These are phyloP conservation scores for Zoanthus gigantus DNA, from an alignment of 92 coral and sea anemone genomes.

Conservation along the genomic window DNA sequence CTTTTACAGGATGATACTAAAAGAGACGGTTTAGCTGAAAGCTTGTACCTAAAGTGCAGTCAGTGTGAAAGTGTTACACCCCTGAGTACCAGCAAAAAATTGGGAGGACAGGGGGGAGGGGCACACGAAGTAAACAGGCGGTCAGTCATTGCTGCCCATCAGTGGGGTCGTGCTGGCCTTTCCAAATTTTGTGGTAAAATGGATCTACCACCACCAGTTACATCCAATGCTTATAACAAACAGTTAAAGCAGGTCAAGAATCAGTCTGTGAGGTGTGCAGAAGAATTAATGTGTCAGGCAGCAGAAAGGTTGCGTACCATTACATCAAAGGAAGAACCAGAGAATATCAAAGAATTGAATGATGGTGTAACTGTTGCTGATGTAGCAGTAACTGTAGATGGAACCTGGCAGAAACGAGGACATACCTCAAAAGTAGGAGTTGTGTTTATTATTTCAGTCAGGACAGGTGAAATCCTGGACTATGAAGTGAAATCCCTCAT, in stretches of 20 bases:
- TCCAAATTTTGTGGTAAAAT: constrained; percentile 66
- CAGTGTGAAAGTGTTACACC: constrained; percentile 45
- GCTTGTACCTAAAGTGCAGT: constrained; percentile 59
- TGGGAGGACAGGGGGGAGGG: constrained; percentile 72
- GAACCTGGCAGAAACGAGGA: too few species aligned
- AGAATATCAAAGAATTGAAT: constrained; percentile 28
- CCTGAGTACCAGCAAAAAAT: constrained; percentile 57
- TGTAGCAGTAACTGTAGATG: constrained; percentile 15
- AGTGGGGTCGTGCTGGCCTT: constrained; percentile 63
- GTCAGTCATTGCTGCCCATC: constrained; percentile 61
- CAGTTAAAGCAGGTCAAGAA: constrained; percentile 52
- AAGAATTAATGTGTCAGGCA: constrained; percentile 44
- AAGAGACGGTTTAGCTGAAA: constrained; percentile 73
- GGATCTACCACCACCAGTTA: constrained; percentile 59
- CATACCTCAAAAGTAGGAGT: constrained; percentile 8
- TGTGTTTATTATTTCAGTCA: constrained; percentile 47
- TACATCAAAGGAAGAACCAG: constrained; percentile 49
- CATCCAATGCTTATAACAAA: constrained; percentile 42
- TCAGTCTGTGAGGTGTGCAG: constrained; percentile 42
- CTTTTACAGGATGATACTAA: constrained; percentile 54
- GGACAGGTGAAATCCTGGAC: constrained; percentile 45
- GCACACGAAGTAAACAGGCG: constrained; percentile 72
- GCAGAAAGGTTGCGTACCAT: constrained; percentile 48
- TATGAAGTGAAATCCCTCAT: constrained; percentile 54
- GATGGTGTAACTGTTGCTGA: constrained; percentile 45